Evolutionary conservation across 1,140 invertebrate species (phyloP).

Genomic region (Helicoverpa zea): DNA sequence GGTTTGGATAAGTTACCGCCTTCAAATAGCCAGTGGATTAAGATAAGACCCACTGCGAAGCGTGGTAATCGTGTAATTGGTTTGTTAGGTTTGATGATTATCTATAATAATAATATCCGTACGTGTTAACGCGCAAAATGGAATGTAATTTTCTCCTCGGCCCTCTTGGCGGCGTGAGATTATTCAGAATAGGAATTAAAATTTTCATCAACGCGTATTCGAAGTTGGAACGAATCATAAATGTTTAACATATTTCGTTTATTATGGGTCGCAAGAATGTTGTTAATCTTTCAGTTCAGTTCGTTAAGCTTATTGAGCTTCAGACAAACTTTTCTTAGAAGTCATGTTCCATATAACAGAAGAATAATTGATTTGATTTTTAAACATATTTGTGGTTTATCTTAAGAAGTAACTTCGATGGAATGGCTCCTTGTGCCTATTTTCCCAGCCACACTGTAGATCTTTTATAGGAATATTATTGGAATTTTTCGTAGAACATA

Average conservation of each 20-base stretch:
- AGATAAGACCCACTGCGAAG: constrained; percentile 43
- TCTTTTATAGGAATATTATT: background rate
- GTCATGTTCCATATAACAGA: background rate
- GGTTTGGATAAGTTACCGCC: constrained; percentile 24
- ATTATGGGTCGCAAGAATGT: constrained; percentile 19
- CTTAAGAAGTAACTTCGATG: too few relatives aligned
- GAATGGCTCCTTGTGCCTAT: too few relatives aligned
- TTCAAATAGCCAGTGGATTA: constrained; percentile 37
- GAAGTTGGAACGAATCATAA: constrained; percentile 25
- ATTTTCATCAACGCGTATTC: constrained; percentile 36
- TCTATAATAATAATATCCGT: constrained; percentile 43
- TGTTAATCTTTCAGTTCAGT: constrained; percentile 20
- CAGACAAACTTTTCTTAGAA: too few relatives aligned
- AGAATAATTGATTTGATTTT: too few relatives aligned
- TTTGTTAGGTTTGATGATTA: constrained; percentile 43
- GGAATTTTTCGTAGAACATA: background rate
- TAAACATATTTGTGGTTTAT: too few relatives aligned
- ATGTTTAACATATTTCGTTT: constrained; percentile 42
- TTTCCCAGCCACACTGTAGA: too few relatives aligned
- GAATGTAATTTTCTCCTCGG: constrained; percentile 43
- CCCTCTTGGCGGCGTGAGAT: constrained; percentile 26
- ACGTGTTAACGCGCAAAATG: constrained; percentile 45
- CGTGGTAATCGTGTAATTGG: constrained; percentile 42
- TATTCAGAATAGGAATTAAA: constrained; percentile 40
- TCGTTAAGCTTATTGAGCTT: background rate